These are phyloP conservation scores for Thereva nobilitata DNA, from an alignment of 2,888 invertebrate species.

Conservation along the genomic window DNA sequence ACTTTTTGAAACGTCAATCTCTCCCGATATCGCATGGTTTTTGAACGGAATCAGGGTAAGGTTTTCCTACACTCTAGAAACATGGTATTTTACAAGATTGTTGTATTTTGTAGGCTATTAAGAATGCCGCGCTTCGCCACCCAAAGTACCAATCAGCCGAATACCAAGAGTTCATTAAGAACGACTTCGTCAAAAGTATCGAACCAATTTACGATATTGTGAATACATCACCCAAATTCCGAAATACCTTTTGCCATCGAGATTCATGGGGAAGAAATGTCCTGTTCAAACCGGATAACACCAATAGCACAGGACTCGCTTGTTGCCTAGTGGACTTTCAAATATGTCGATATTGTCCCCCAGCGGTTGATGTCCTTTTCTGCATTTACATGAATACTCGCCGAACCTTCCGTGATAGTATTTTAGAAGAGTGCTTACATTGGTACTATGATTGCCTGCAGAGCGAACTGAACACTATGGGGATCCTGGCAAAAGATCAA, in stretches of 20 bases:
- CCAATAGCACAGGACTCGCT: slow-evolving; percentile 29
- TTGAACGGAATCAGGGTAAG: too few species aligned
- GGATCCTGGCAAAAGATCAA: slow-evolving; percentile 47
- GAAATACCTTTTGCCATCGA: slow-evolving; percentile 60
- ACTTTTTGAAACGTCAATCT: too few species aligned
- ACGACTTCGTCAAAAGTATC: slow-evolving; percentile 47
- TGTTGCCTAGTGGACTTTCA: slow-evolving; percentile 56
- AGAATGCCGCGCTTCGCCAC: slow-evolving; percentile 47
- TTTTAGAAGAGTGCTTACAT: slow-evolving; percentile 42
- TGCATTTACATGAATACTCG: slow-evolving; percentile 50
- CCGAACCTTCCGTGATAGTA: slow-evolving; percentile 43
- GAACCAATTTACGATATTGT: slow-evolving; percentile 50
- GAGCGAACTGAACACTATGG: slow-evolving; percentile 48
- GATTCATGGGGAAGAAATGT: slow-evolving; percentile 57
- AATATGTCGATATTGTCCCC: slow-evolving; percentile 52
- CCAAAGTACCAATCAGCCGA: slow-evolving; percentile 44
- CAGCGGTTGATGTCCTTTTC: slow-evolving; percentile 53
- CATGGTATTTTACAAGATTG: too few species aligned
- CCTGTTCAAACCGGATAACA: slow-evolving; percentile 46
- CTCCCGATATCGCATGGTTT: too few species aligned
- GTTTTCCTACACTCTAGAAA: too few species aligned
- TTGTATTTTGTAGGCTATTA: slow-evolving; percentile 44
- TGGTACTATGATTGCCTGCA: slow-evolving; percentile 49
- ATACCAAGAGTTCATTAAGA: slow-evolving; percentile 47
- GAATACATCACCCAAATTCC: slow-evolving; percentile 52